Conservation (phyloP, 2,113 vertebrate genomes). For the Thomomys bottae region DNA sequence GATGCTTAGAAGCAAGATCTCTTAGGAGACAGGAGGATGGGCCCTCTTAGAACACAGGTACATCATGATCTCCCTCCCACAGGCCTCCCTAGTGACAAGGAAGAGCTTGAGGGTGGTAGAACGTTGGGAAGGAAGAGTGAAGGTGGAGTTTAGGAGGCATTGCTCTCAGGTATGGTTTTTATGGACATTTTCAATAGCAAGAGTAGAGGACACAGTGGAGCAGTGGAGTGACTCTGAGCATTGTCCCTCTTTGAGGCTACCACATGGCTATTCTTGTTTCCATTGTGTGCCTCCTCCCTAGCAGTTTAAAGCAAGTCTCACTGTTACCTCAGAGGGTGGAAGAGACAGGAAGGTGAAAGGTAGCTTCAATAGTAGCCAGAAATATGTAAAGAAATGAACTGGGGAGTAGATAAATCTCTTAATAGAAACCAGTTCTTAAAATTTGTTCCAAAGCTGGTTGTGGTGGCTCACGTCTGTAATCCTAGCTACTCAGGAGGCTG, state of each 20-base stretch:
- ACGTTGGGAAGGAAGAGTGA: too few species aligned
- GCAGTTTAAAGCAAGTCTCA: slow-evolving; percentile 14
- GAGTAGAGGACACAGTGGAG: not conserved
- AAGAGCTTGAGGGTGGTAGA: not conserved
- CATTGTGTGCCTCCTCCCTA: not conserved
- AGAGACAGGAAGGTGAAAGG: not conserved
- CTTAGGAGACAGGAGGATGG: not conserved
- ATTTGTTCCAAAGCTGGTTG: slow-evolving; percentile 50
- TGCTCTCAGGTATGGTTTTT: not conserved
- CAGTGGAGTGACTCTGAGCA: too few species aligned
- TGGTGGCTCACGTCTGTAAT: too few species aligned
- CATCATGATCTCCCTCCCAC: too few species aligned
- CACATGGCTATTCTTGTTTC: not conserved
- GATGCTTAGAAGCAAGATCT: not conserved
- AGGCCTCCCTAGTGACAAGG: not conserved
- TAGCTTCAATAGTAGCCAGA: not conserved
- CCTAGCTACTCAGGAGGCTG: too few species aligned
- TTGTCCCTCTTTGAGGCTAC: not conserved
- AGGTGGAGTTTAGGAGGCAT: too few species aligned
- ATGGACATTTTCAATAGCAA: not conserved
- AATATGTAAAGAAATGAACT: slow-evolving; percentile 1
- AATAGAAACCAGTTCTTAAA: not conserved
- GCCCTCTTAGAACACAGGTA: not conserved
- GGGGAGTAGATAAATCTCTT: not conserved
- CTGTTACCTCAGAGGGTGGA: not conserved